Conservation (phyloP, 2,113 vertebrate genomes). For the Phoxinus phoxinus region DNA sequence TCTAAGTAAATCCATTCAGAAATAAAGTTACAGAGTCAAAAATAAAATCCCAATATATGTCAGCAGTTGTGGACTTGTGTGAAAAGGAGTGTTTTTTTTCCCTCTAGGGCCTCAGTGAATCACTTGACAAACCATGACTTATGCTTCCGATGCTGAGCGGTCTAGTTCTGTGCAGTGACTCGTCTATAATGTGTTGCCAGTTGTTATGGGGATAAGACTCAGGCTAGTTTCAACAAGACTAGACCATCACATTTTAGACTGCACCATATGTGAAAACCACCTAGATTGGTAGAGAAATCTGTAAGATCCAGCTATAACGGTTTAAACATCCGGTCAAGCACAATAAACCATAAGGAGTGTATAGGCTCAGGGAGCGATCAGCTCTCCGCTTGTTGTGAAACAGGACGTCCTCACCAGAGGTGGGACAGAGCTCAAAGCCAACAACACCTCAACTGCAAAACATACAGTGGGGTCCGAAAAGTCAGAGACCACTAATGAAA, state of each 20-base stretch:
- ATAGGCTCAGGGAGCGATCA: conserved; percentile 9
- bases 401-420: conserved; percentile 2
- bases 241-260: neutral
- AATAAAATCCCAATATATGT: neutral
- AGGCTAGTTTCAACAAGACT: conserved; percentile 18
- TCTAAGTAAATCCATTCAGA: neutral
- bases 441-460: neutral
- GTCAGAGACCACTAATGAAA: neutral
- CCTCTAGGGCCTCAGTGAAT: neutral
- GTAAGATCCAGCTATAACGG: neutral
- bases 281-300: neutral
- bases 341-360: neutral
- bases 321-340: neutral
- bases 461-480: neutral
- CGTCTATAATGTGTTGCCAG: neutral
- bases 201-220: neutral
- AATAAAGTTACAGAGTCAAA: neutral
- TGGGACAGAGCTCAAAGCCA: neutral
- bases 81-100: conserved; percentile 16
- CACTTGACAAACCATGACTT: conserved; percentile 19
- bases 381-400: neutral
- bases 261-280: neutral
- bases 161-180: neutral
- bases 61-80: neutral
- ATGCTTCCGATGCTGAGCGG: neutral